Evolutionary conservation across 2,797 vertebrate genomes (phyloP), one percentile per base, ranked within the genome.

Genomic region (Micrastur ruficollis): DNA sequence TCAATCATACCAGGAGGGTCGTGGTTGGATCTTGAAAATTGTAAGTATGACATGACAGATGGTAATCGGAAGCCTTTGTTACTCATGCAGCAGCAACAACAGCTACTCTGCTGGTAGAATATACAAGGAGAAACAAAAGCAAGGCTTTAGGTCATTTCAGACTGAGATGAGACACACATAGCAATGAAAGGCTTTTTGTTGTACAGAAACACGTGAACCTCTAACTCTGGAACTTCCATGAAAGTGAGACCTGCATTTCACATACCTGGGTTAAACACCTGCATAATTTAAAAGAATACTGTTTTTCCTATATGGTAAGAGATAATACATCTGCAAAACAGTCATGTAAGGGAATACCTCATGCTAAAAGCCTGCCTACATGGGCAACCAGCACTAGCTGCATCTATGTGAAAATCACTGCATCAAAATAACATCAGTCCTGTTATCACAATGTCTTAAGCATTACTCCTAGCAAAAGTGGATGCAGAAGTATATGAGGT

Each of bases 41-140:
- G 0, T 32, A 88, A 90, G 78, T 62, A 58, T 92, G 86, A 94
- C 67, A 92, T 82, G 93, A 95, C 93, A 97, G 95, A 87, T 74
- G 81, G 83, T 65, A 94, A 97, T 40, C 85, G 55, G 81, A 83
- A 76, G 74, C 34, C 88, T 92, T 93, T 76, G 83, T 86, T 82
- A 89, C 36, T 93, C 4, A 1, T 81, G 83, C 70, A 88, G 78
- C 62, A 93, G 76, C 62, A 91, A 68, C 79, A 95, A 19, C 65
- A 90, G 70, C 67, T 80, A 84, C 40, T 86, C 67, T 78, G 46
- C 78, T 86, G 83, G 78, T 86, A 93, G 71, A 38, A 85, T 58
- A 67, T 38, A 93, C 56, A 83, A 73, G 76, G 9, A 71, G 46
- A 95, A 95, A 93, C 66, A 88, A 27, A 56, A 85, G 67, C 27